phyloP scores from a whole-genome alignment of 2,797 vertebrate species.

The Natrix natrix region DNA sequence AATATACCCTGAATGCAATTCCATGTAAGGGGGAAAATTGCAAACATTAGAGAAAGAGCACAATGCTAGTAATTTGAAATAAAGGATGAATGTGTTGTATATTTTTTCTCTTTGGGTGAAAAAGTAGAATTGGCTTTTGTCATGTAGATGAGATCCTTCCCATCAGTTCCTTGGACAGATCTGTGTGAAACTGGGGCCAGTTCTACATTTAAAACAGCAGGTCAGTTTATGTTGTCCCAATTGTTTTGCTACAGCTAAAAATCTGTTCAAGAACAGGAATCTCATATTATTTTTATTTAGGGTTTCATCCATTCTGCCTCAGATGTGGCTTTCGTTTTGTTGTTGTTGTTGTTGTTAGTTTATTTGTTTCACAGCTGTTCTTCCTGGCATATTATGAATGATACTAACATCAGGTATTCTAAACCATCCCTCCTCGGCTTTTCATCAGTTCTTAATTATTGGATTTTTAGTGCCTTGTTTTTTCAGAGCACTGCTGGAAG shows the following conservation, averaged over 20 bases:
- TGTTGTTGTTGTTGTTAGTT: background rate
- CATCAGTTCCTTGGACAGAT: background rate
- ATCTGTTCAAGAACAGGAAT: background rate
- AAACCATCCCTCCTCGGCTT: background rate
- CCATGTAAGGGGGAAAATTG: background rate
- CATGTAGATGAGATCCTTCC: background rate
- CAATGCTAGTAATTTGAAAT: background rate
- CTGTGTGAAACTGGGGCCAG: background rate
- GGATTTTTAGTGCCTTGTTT: background rate
- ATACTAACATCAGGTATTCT: background rate
- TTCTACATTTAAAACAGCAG: background rate
- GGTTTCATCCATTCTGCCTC: background rate
- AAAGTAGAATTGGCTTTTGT: background rate
- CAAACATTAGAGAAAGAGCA: background rate
- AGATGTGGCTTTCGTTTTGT: background rate
- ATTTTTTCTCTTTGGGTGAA: background rate
- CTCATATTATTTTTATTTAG: background rate
- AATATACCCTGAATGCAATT: background rate
- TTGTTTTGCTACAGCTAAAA: background rate
- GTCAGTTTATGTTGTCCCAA: background rate
- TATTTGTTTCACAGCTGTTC: slow-evolving; percentile 2
- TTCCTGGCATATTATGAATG: background rate
- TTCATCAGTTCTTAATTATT: slow-evolving; percentile 13
- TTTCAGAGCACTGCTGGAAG: background rate
- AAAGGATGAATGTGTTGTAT: background rate